Evolutionary conservation across 2,797 vertebrate genomes (phyloP), one percentile per base, ranked within the genome.

Genomic region (Sebastes glaucus): DNA sequence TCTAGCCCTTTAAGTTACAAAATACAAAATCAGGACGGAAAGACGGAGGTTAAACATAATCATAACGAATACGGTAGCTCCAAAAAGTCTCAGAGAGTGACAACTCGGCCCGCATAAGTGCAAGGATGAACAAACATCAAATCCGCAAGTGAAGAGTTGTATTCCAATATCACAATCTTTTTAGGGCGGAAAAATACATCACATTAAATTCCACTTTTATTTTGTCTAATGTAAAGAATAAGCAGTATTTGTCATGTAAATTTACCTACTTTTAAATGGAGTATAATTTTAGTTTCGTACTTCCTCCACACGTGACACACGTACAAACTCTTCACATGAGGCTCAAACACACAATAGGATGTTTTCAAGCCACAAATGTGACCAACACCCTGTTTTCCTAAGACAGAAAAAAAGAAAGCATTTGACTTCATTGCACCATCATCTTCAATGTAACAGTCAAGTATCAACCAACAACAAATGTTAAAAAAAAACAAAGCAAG

Each of bases 341-440:
- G 60, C 78, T 84, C 72, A 61, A 70, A 73, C 65, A 78, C 52
- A 73, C 33, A 33, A 22, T 5, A 18, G 74, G 83, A 83, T 89
- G 85, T 59, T 78, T 76, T 67, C 2, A 3, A 42, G 61, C 27
- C 55, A 27, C 64, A 4, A 1, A 10, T 27, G 59, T 22, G 66
- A 52, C 76, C 6, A 11, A 81, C 84, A 90, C 90, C 94, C 91
- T 83, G 93, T 87, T 89, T 87, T 86, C 88, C 87, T 81, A 52
- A 71, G 35, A 88, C 72, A 81, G 63, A 28, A 46, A 18, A 11
- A 52, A 62, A 62, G 18, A 35, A 35, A 35, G 32, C 61, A 16
- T 87, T 83, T 65, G 74, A 90, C 92, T 93, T 94, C 94, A 94
- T 95, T 91, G 89, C 93, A 95, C 92, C 92, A 32, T 88, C 74